phyloP scores from a whole-genome alignment of 37 sponge, comb jelly and placozoan genomes.

The Corticium candelabrum region DNA sequence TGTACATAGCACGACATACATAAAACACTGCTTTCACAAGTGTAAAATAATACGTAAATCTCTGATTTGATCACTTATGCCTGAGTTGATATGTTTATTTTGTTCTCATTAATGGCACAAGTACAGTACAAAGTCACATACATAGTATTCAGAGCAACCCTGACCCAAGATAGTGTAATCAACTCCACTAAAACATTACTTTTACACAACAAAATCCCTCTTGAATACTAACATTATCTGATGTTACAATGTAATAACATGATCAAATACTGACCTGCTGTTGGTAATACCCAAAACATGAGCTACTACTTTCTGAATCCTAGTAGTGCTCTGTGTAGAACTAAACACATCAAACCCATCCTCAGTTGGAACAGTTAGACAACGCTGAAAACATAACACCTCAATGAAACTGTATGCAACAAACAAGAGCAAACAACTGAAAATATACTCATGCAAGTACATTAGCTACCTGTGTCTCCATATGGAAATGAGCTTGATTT shows the following conservation, averaged over 20 bases:
- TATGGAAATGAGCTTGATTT: slow-evolving; percentile 52
- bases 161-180: too few relatives aligned
- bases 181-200: too few relatives aligned
- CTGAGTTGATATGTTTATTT: too few relatives aligned
- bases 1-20: not conserved
- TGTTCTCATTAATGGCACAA: too few relatives aligned
- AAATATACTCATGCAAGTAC: too few relatives aligned
- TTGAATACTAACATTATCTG: not conserved
- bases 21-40: not conserved
- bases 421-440: too few relatives aligned
- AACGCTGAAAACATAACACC: not conserved
- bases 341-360: not conserved
- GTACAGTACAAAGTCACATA: too few relatives aligned
- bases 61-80: too few relatives aligned
- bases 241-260: too few relatives aligned
- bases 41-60: too few relatives aligned
- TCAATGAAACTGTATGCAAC: not conserved
- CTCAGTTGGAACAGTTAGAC: not conserved
- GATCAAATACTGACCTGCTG: slow-evolving; percentile 1
- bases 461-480: slow-evolving; percentile 51
- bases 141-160: too few relatives aligned
- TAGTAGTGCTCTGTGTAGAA: not conserved
- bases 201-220: too few relatives aligned
- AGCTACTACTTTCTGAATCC: not conserved
- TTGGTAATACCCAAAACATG: not conserved